Evolutionary conservation across 2,113 vertebrate species (phyloP).

Genomic region (Coreoperca whiteheadi): DNA sequence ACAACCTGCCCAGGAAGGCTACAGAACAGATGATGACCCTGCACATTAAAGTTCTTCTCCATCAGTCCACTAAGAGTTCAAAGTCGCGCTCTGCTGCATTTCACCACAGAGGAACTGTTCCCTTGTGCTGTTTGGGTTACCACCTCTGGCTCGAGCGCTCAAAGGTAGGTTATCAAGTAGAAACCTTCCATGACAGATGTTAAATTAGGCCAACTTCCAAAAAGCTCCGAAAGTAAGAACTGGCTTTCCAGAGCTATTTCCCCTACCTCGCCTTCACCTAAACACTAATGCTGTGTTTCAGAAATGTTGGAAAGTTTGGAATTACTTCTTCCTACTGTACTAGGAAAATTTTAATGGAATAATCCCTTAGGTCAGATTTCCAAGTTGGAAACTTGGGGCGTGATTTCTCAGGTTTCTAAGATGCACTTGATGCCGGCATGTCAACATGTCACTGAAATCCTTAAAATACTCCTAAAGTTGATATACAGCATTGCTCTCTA

Average conservation of each 20-base stretch:
- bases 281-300: constrained; percentile 20
- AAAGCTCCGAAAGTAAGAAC: constrained; percentile 11
- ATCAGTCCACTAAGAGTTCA: constrained; percentile 41
- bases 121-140: constrained; percentile 24
- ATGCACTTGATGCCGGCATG: constrained; percentile 25
- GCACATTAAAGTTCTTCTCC: constrained; percentile 37
- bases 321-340: constrained; percentile 44
- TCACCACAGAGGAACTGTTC: constrained; percentile 36
- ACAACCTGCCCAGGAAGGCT: constrained; percentile 38
- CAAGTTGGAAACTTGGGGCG: constrained; percentile 50
- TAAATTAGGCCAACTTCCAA: constrained; percentile 42
- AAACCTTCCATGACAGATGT: constrained; percentile 33
- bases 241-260: constrained; percentile 35
- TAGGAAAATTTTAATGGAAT: constrained; percentile 36
- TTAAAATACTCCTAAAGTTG: not conserved
- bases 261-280: constrained; percentile 24
- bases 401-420: constrained; percentile 34
- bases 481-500: not conserved
- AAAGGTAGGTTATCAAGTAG: constrained; percentile 37
- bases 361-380: constrained; percentile 45
- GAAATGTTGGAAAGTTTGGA: constrained; percentile 43
- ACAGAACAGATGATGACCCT: constrained; percentile 49
- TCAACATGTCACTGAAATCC: constrained; percentile 28
- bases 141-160: constrained; percentile 18
- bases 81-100: constrained; percentile 47